Percentiles rank a stretch among this genome's conserved stretches.
Conservation (phyloP, 2,113 vertebrate species). For the Gymnobelideus leadbeateri region DNA sequence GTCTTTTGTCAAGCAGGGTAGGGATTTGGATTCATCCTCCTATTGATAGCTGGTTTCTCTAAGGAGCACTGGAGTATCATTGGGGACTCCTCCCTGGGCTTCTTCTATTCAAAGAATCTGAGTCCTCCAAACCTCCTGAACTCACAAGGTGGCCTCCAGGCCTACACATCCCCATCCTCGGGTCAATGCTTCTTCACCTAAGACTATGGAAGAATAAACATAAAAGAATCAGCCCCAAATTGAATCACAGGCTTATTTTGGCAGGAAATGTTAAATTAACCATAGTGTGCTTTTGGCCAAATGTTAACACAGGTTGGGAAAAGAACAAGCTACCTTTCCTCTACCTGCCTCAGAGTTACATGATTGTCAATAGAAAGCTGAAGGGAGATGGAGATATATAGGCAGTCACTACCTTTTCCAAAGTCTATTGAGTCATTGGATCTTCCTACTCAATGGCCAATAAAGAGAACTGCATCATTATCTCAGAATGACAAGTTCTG, state of each 20-base stretch:
- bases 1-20: background rate
- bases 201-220: no score
- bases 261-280: background rate
- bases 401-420: no score
- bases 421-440: background rate
- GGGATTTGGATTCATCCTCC: background rate
- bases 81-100: background rate
- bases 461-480: background rate
- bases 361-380: background rate
- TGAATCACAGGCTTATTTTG: background rate
- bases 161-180: background rate
- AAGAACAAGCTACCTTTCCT: background rate
- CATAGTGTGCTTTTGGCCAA: background rate
- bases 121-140: background rate
- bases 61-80: background rate
- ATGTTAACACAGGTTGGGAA: background rate
- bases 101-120: background rate
- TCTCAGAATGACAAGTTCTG: background rate
- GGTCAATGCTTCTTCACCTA: no score
- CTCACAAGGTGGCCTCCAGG: background rate
- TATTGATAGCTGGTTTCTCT: background rate
- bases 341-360: background rate
- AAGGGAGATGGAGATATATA: no score
- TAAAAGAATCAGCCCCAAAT: no score
- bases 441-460: background rate